A percentile compares a stretch with the other conserved stretches of the same genome.
Conservation (phyloP, 2,113 vertebrate genomes). For the Sterrhoptilus dennistouni region DNA sequence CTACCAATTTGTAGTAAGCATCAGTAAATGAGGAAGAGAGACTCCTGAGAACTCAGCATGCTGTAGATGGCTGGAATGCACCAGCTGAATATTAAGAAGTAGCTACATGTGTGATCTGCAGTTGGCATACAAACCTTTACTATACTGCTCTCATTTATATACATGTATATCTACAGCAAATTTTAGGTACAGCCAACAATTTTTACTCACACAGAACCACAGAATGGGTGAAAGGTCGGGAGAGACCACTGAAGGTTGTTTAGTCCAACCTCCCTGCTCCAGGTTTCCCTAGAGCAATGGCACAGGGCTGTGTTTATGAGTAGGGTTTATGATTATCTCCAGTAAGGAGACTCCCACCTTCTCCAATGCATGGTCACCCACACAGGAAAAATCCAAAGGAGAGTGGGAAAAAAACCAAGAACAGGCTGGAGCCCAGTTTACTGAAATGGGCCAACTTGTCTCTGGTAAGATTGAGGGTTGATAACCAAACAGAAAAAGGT, state of each 20-base stretch:
- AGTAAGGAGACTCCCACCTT: background rate
- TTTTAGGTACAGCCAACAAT: background rate
- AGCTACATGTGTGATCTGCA: background rate
- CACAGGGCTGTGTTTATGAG: too few relatives aligned
- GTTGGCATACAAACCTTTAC: background rate
- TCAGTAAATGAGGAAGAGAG: background rate
- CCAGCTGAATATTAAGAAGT: background rate
- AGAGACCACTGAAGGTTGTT: background rate
- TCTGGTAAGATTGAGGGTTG: background rate
- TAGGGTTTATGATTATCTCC: fast-evolving
- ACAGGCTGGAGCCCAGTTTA: background rate
- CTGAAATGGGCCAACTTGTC: background rate
- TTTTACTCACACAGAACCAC: background rate
- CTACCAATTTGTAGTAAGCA: background rate
- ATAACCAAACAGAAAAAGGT: background rate
- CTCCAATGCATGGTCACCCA: background rate
- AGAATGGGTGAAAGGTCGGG: background rate
- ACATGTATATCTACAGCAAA: background rate
- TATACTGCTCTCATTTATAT: background rate
- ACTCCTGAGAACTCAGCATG: background rate
- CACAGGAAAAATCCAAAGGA: background rate
- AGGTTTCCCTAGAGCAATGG: background rate
- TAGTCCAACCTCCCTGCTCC: background rate
- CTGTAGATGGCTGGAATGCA: background rate
- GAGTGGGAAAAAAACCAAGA: background rate